Evolutionary conservation across 2,797 vertebrate species (phyloP), one percentile per base, ranked within the genome.

Genomic region (Parauchenoglanis punctatus): DNA sequence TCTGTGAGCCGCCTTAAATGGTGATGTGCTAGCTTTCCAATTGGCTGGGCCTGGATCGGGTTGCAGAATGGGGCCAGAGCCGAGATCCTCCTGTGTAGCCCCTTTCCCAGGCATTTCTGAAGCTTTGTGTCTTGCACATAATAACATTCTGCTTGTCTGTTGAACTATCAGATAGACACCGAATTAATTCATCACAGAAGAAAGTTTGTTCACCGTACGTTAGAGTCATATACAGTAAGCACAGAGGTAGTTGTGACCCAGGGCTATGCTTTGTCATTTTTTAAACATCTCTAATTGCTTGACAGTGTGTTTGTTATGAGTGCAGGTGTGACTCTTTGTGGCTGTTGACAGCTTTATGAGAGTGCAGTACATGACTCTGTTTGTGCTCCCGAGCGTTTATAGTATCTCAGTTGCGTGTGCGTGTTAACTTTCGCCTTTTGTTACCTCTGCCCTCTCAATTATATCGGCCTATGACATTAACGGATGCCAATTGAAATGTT

Each of bases 51-150:
- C 90, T 89, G 93, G 93, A 94, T 95, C 95, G 90, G 92, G 90
- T 96, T 96, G 92, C 96, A 94, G 77, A 88, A 76, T 25, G 92
- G 90, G 93, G 93, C 95, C 94, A 93, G 91, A 80, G 93, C 90
- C 87, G 68, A 91, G 92, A 93, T 89, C 81, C 89, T 90, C 88
- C 91, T 88, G 82, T 73, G 49, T 40, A 11, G 59, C 28, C 31
- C 61, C 18, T 68, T 85, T 78, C 73, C 56, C 73, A 67, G 49
- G 73, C 73, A 54, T 65, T 77, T 70, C 72, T 28, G n/a, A 78
- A 54, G 75, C 40, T 35, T 23, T 85, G 20, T 65, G 28, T 54
- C 65, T 35, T 28, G 56, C 77, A n/a, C 31, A n/a, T 63, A 40
- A 8, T 12, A 18, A 4, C 59, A n/a, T 61, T n/a, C 46, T 44